Evolutionary conservation across 1,140 invertebrate species (phyloP), one percentile per base, ranked within the genome.

Genomic region (Cecropterus lyciades): DNA sequence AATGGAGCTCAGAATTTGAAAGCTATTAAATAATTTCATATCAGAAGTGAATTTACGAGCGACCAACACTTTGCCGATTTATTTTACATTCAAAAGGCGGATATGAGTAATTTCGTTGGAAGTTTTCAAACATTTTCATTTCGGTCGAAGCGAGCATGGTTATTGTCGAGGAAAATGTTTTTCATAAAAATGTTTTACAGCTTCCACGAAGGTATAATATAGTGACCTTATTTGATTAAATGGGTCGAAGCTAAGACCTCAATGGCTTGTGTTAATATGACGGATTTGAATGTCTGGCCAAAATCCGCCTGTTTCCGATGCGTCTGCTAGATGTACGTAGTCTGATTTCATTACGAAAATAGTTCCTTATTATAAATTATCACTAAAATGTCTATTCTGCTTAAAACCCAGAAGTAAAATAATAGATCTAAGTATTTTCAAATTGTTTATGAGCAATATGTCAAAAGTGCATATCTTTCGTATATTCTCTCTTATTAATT

Each of bases 101-200:
- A 79, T 70, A 74, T 80, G 77, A 79, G 45, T 82, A 75, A 79
- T 73, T 69, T 65, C 60, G 10, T 60, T 48, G 63, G 59, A 73
- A 73, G 40, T 65, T 66, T 73, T 67, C 59, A 57, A 73, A 70
- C 57, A 69, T 65, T 73, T 67, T 69, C 46, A 53, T 40, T 37
- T 65, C 51, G 37, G 42, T 46, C 53, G 24, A 60, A 42, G 48
- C 17, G 11, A 48, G 27, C 33, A 16, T 53, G 37, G 49, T 60
- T 67, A 70, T 60, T 60, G 53, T 73, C 71, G 45, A 42, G 46
- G 30, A 60, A 51, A 49, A 48, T 51, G 46, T 24, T 51, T 48
- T 30, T 48, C 43, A 48, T 33, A 33, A 59, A 45, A 59, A 16
- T 46, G 9, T 30, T 59, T 53, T 45, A 30, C 55, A 15, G 40